phyloP scores from a whole-genome alignment of 2,888 invertebrate genomes.

The Mechanitis messenoides region DNA sequence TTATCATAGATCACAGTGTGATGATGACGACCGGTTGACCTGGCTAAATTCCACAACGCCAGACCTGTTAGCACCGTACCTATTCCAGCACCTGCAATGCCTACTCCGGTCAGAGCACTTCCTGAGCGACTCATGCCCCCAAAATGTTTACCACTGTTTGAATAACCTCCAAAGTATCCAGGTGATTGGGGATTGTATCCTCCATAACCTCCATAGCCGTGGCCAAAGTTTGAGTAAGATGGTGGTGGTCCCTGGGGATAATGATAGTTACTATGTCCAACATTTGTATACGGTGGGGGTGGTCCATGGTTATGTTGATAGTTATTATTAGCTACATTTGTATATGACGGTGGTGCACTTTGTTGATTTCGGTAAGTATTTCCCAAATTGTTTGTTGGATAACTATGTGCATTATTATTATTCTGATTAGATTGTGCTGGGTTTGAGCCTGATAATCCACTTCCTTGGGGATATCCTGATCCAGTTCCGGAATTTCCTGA shows the following conservation, averaged over 20 bases:
- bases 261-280: slow-evolving; percentile 48
- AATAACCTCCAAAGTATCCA: slow-evolving; percentile 64
- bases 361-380: slow-evolving; percentile 49
- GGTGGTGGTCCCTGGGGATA: slow-evolving; percentile 59
- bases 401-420: slow-evolving; percentile 33
- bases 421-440: slow-evolving; percentile 48
- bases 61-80: slow-evolving; percentile 69
- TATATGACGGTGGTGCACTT: slow-evolving; percentile 51
- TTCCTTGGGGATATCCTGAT: slow-evolving; percentile 35
- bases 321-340: slow-evolving; percentile 42
- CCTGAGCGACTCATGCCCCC: slow-evolving; percentile 56
- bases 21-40: slow-evolving; percentile 61
- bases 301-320: slow-evolving; percentile 45
- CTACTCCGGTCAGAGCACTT: slow-evolving; percentile 59
- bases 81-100: slow-evolving; percentile 67
- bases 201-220: slow-evolving; percentile 41
- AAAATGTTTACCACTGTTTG: slow-evolving; percentile 44
- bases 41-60: slow-evolving; percentile 71
- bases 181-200: slow-evolving; percentile 55
- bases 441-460: slow-evolving; percentile 39
- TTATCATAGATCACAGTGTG: slow-evolving; percentile 71
- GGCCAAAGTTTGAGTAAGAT: slow-evolving; percentile 47
- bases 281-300: slow-evolving; percentile 53
- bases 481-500: slow-evolving; percentile 47
- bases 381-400: slow-evolving; percentile 42